Evolutionary conservation across 2,888 invertebrate genomes (phyloP), one percentile per base, ranked within the genome.

Genomic region (Petrolisthes cinctipes): DNA sequence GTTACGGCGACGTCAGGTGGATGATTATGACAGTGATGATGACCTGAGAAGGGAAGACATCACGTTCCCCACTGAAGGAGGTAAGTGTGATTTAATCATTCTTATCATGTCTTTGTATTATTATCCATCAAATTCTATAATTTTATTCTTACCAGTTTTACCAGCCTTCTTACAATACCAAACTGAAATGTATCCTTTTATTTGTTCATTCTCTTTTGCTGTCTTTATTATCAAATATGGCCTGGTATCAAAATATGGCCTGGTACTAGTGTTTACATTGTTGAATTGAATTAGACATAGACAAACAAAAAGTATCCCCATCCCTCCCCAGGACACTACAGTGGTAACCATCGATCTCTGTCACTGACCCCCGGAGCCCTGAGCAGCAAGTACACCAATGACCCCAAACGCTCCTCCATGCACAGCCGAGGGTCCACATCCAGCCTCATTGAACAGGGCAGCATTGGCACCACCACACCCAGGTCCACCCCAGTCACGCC

Each of bases 351-450:
- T n/a, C 82, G 92, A 14, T 92, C 91, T 51, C 79, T 91, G 51
- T 92, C 92, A 7, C 90, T 92, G 85, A 92, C 92, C 20, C 92
- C 92, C 0, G 91, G 92, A n/a, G 91, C 92, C 20, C 83, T 93
- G 91, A 91, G 93, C 94, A 83, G 85, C 66, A 89, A 89, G 57
- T 89, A 89, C 66, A 82, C 76, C 14, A 66, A 83, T 5, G 90
- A 89, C 54, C 88, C 97, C 93, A 97, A 97, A 93, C 95, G 97
- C 89, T 97, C 97, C 93, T 97, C 97, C 92, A 95, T 97, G 94
- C 97, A 97, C 93, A 97, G 97, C 93, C 95, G 97, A 90, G 97
- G 97, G 92, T 97, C 97, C 93, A 97, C 97, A 79, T 97, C 97
- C 91, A 97, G 97, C 93, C 94, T 96, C 92, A 94, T 96, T 91